phyloP scores from a whole-genome alignment of 2,888 invertebrate species.

The Kryphioiulus occultus region DNA sequence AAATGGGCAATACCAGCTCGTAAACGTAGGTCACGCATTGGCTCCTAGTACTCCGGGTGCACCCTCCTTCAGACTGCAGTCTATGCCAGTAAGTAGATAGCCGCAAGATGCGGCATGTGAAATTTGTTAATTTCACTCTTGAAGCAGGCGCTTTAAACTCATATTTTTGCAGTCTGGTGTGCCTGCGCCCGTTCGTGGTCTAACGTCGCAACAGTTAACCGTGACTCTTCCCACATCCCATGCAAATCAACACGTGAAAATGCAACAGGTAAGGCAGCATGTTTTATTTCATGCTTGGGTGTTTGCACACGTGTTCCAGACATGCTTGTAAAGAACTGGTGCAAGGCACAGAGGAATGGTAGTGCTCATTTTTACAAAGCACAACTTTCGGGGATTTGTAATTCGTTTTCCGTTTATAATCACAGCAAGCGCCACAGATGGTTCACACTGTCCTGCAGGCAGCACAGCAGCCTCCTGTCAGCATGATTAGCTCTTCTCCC shows the following conservation, averaged over 20 bases:
- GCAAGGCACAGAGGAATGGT: neutral
- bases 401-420: constrained; percentile 13
- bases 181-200: constrained; percentile 54
- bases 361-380: neutral
- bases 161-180: constrained; percentile 53
- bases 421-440: constrained; percentile 50
- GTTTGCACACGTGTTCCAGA: neutral
- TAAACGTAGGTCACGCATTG: constrained; percentile 81
- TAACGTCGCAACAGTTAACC: constrained; percentile 55
- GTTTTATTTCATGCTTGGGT: neutral
- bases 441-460: constrained; percentile 51
- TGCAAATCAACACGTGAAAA: constrained; percentile 53
- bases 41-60: constrained; percentile 45
- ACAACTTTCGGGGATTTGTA: neutral
- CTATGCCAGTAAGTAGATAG: constrained; percentile 76
- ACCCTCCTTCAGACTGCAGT: constrained; percentile 79
- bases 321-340: neutral
- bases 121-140: neutral
- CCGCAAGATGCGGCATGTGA: neutral
- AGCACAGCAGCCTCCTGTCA: constrained; percentile 43
- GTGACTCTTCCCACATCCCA: constrained; percentile 55
- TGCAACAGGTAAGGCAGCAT: constrained; percentile 52
- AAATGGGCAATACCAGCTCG: constrained; percentile 92
- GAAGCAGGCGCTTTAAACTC: neutral
- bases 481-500: constrained; percentile 41